phyloP scores from a whole-genome alignment of 37 sponge, comb jelly and placozoan species.

The Axinella damicornis region DNA sequence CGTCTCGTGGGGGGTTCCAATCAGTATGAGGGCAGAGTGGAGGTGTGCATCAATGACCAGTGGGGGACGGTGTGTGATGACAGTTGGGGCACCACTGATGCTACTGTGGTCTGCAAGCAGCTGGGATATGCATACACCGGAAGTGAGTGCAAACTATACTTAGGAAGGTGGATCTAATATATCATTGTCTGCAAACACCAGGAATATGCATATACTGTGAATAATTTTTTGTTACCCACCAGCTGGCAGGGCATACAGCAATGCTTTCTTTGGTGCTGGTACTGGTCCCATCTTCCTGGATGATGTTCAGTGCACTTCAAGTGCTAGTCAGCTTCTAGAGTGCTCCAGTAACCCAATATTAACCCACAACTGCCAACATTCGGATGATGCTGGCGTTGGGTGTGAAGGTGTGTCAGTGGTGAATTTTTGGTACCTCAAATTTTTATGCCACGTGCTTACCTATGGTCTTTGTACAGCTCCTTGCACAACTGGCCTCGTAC shows the following conservation, averaged over 20 bases:
- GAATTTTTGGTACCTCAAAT: no score
- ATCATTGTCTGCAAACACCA: no score
- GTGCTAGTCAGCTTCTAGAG: background rate
- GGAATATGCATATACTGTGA: no score
- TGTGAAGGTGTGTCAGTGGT: no score
- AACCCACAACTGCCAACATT: background rate
- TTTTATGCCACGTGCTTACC: no score
- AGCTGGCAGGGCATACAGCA: conserved; percentile 11
- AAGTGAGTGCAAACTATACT: conserved; percentile 3
- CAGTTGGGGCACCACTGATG: conserved; percentile 25
- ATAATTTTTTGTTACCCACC: no score
- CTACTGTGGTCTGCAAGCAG: conserved; percentile 21
- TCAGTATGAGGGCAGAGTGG: conserved; percentile 34
- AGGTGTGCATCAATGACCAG: conserved; percentile 37
- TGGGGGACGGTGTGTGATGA: conserved; percentile 28
- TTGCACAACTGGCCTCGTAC: background rate
- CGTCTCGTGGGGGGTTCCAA: conserved; percentile 6
- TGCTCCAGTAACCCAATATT: conserved; percentile 15
- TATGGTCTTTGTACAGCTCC: no score
- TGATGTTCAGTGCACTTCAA: conserved; percentile 1
- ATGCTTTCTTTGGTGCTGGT: no score
- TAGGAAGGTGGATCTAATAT: no score
- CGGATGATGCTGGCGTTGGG: conserved; percentile 18
- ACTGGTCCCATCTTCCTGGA: conserved; percentile 13
- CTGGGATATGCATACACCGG: conserved; percentile 17